Percentiles rank a stretch among this genome's conserved stretches.
These are phyloP conservation scores for Morelia viridis DNA, from an alignment of 2,797 vertebrate species.

Conservation along the genomic window DNA sequence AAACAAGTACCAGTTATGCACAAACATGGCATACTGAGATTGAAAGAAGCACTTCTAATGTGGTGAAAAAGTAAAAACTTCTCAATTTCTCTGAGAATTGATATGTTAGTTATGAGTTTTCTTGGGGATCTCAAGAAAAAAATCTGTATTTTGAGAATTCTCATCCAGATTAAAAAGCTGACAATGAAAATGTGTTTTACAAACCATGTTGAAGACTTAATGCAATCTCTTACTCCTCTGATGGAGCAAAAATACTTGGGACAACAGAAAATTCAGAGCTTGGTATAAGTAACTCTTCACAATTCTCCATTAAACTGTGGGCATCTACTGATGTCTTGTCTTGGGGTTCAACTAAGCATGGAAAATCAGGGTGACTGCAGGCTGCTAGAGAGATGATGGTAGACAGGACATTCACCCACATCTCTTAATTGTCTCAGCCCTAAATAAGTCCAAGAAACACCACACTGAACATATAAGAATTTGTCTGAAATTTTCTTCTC, in stretches of 20 bases:
- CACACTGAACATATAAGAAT: not conserved
- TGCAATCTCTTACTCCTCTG: not conserved
- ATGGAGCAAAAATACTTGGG: not conserved
- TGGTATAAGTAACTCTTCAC: not conserved
- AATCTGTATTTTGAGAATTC: not conserved
- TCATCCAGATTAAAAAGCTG: not conserved
- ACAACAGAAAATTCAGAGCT: not conserved
- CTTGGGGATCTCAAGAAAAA: not conserved
- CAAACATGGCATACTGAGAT: not conserved
- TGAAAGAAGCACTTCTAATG: no score
- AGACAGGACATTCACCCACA: not conserved
- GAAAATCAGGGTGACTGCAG: not conserved
- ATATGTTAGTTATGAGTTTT: not conserved
- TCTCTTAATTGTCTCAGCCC: not conserved
- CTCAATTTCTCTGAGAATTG: not conserved
- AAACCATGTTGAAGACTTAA: not conserved
- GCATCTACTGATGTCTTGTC: not conserved
- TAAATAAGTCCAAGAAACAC: not conserved
- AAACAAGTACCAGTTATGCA: not conserved
- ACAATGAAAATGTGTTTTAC: not conserved
- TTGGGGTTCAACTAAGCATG: not conserved
- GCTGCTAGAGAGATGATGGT: not conserved
- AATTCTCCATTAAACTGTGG: not conserved
- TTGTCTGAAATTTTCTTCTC: not conserved
- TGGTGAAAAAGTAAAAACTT: not conserved